Base-by-base conservation (phyloP, 2,113 vertebrate genomes). In the Sander vitreus region DNA sequence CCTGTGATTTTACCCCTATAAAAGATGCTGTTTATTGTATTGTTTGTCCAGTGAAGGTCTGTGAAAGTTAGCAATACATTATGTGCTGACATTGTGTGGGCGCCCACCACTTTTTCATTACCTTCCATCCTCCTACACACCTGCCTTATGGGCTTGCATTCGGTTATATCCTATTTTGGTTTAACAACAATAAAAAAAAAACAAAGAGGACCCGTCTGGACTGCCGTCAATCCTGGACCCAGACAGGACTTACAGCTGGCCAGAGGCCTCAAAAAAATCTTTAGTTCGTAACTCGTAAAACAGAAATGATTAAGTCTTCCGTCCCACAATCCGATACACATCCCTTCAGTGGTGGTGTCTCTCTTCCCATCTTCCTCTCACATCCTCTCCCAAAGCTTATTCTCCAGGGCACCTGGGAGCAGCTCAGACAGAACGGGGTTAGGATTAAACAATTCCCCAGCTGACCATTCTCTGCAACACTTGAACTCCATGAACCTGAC, bases 391-490 rank as follows among this genome's bases (percentile, higher is more conserved):
- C 82, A 66, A 73, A 84, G 85, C 76, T 81, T 33, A n/a, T 59
- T 67, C 73, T 91, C 81, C 68, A 51, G 54, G 80, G 55, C 76
- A 48, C 73, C 73, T 80, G 59, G 81, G 86, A 83, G 78, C 76
- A 57, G 73, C 76, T 85, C 74, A 77, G 70, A 85, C 85, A 85
- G 70, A 89, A 87, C 78, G 15, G 60, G 69, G 81, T 80, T 82
- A 64, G 84, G 88, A 90, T 87, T 81, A 89, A 88, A 86, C 85
- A 82, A 88, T 58, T 84, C 85, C 85, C 82, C 68, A 71, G 75
- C 60, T 6, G 78, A 89, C 80, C 85, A 91, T 81, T 80, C 83
- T 90, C 86, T 70, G 48, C 55, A 78, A 88, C 75, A 79, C 84
- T 85, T 78, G 53, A 85, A 89, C 84, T 81, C 78, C 3, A 1